These are phyloP conservation scores for Xestia sexstrigata DNA, from an alignment of 2,888 invertebrate species.

Conservation along the genomic window DNA sequence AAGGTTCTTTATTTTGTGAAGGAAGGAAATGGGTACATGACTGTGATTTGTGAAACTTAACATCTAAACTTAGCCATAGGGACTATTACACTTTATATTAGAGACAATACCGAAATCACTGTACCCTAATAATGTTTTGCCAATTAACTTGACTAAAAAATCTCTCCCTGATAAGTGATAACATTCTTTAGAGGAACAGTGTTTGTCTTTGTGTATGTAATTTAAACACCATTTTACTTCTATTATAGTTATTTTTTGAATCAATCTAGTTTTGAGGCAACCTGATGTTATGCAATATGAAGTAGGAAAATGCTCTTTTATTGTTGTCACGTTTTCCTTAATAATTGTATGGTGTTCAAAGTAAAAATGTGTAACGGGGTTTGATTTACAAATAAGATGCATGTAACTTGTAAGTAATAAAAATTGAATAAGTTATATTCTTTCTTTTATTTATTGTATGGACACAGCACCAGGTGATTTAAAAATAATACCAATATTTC, in stretches of 20 bases:
- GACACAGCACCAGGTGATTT: not conserved
- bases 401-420: slow-evolving; percentile 16
- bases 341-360: slow-evolving; percentile 2
- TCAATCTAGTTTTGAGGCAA: not conserved
- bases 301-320: slow-evolving; percentile 2
- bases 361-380: not conserved
- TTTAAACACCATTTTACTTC: not conserved
- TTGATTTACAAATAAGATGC: not conserved
- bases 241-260: not conserved
- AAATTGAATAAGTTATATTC: not conserved
- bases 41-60: not conserved
- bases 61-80: not conserved
- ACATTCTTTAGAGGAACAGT: not conserved
- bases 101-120: not conserved
- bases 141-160: not conserved
- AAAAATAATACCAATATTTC: slow-evolving; percentile 19
- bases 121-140: not conserved
- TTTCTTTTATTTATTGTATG: not conserved
- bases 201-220: not conserved
- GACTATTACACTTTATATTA: not conserved
- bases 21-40: not conserved
- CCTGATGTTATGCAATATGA: not conserved
- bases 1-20: not conserved
- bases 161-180: not conserved
- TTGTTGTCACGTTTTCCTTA: slow-evolving; percentile 18